These are phyloP conservation scores for Panorpa germanica DNA, from an alignment of 2,888 invertebrate genomes.

Conservation along the genomic window DNA sequence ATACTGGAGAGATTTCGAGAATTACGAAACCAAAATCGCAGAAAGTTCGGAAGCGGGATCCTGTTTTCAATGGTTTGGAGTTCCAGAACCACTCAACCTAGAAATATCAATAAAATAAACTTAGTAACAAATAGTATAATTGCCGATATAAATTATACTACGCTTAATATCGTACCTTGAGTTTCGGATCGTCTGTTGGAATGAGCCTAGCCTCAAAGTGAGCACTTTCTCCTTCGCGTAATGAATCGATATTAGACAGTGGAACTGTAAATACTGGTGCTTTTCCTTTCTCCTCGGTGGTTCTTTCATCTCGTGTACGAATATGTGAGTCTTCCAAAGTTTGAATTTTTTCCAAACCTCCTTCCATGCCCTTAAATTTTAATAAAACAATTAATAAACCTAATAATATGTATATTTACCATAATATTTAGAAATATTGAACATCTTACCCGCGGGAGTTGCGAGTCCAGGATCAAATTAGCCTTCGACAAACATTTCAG, in stretches of 20 bases:
- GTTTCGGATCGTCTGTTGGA: slow-evolving; percentile 78
- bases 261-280: slow-evolving; percentile 85
- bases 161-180: slow-evolving; percentile 33
- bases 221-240: slow-evolving; percentile 79
- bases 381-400: slow-evolving; percentile 9
- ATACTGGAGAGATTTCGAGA: slow-evolving; percentile 91
- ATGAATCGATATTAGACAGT: slow-evolving; percentile 65
- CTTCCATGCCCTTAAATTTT: slow-evolving; percentile 68
- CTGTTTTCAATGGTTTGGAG: slow-evolving; percentile 71
- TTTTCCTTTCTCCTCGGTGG: slow-evolving; percentile 58
- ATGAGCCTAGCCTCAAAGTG: slow-evolving; percentile 81
- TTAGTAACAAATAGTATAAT: slow-evolving; percentile 2
- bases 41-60: slow-evolving; percentile 88
- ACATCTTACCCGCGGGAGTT: slow-evolving; percentile 61
- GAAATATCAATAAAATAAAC: slow-evolving; percentile 13
- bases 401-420: no score
- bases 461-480: slow-evolving; percentile 78
- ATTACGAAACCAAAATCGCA: slow-evolving; percentile 97
- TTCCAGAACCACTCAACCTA: slow-evolving; percentile 91
- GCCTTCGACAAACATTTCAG: slow-evolving; percentile 77
- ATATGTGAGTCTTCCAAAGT: slow-evolving; percentile 79
- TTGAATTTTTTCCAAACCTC: slow-evolving; percentile 83
- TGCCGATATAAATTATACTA: not conserved
- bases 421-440: no score
- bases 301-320: slow-evolving; percentile 50